phyloP scores from a whole-genome alignment of 2,888 invertebrate species.

The Cheilosia grossa region DNA sequence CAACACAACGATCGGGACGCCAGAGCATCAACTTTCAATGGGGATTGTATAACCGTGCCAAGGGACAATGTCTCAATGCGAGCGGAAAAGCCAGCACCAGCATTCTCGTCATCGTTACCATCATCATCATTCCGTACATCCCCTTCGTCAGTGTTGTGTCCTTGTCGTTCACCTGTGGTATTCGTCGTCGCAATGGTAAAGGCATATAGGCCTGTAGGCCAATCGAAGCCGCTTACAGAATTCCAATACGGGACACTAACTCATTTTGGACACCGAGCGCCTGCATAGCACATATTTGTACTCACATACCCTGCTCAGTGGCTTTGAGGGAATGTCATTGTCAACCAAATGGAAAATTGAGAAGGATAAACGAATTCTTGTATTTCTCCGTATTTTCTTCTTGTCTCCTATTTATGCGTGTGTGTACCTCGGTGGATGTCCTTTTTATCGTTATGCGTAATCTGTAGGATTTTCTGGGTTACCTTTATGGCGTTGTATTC shows the following conservation, averaged over 20 bases:
- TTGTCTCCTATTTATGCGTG: constrained; percentile 9
- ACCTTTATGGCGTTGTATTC: constrained; percentile 50
- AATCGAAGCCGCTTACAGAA: constrained; percentile 44
- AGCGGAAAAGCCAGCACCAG: not conserved
- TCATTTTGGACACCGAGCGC: constrained; percentile 39
- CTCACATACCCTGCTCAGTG: not conserved
- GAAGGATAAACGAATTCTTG: constrained; percentile 23
- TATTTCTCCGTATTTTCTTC: constrained; percentile 14
- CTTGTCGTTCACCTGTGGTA: not conserved
- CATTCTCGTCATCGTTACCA: constrained; percentile 7
- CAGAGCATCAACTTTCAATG: constrained; percentile 24
- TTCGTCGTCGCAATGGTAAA: not conserved
- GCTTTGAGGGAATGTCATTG: constrained; percentile 26
- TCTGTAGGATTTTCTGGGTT: constrained; percentile 47
- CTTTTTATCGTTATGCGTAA: constrained; percentile 48
- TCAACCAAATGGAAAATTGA: constrained; percentile 40
- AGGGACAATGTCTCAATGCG: constrained; percentile 51
- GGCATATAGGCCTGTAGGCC: constrained; percentile 2
- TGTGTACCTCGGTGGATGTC: constrained; percentile 7
- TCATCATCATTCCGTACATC: constrained; percentile 2
- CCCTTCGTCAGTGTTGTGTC: constrained; percentile 1
- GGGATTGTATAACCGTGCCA: constrained; percentile 38
- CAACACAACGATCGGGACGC: constrained; percentile 13
- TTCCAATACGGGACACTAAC: constrained; percentile 23
- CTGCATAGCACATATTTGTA: not conserved